Evolutionary conservation across 2,113 vertebrate species (phyloP), one percentile per base, ranked within the genome.

Genomic region (Hypomesus transpacificus): DNA sequence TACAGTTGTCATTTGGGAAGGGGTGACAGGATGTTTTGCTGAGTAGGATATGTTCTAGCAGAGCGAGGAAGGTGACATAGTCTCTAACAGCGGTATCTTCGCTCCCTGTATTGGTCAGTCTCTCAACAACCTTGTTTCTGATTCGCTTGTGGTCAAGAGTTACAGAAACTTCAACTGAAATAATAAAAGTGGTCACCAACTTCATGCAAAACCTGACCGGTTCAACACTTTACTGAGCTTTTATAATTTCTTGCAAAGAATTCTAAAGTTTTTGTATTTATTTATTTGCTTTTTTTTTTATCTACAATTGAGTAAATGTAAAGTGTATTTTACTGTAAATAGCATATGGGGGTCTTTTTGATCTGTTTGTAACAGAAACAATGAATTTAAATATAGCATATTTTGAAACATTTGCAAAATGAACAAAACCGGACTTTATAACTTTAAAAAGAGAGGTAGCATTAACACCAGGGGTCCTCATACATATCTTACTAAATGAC

Each of bases 311-410:
- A 84, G 79, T 83, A 82, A 81, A 72, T 90, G 89, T 89, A 90
- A 90, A 90, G 81, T 91, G 90, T 89, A 88, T 88, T 89, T 87
- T 86, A 90, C 83, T 92, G 91, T 92, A 92, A 89, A 91, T 91
- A 91, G 84, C 75, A 86, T 80, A 71, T 70, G 73, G 82, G 85
- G 66, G 87, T 76, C 79, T 88, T 91, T 92, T 84, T 86, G 86
- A 87, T 88, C 79, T 74, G 88, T 91, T 91, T 92, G 78, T 89
- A 90, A 88, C 77, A 85, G 74, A 82, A 81, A 78, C 66, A 72
- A 75, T 80, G 86, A 66, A 87, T 86, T 84, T 86, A 81, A 84
- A 81, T 83, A 82, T 77, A 79, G 80, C 69, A 77, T 86, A 84
- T 88, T 87, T 85, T 74, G 85, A 73, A 56, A 84, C 73, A 78